A percentile compares a stretch with the other conserved stretches of the same genome.
Evolutionary conservation across 2,113 vertebrate genomes (phyloP).

Genomic region (rabbit (Oryctolagus cuniculus)): mOryCun1.1 NC_091451.1:39496001-39496500

Average conservation of each 20-base stretch:
- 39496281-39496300: constrained; percentile 87
- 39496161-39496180: not conserved
- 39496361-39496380: constrained; percentile 79
- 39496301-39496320: constrained; percentile 85
- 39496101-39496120: not conserved
- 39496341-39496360: constrained; percentile 91
- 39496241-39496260: constrained; percentile 86
- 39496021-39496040: not conserved
- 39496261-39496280: constrained; percentile 61
- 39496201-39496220: constrained; percentile 47
- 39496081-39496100: not conserved
- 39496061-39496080: too few species aligned
- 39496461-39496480: constrained; percentile 92
- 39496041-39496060: not conserved
- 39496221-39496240: constrained; percentile 83
- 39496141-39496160: not conserved
- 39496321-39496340: constrained; percentile 85
- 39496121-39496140: not conserved
- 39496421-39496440: constrained; percentile 94
- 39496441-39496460: constrained; percentile 92
- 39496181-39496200: constrained; percentile 32
- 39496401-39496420: constrained; percentile 98
- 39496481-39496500: constrained; percentile 97
- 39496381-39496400: constrained; percentile 76
- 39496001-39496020: not conserved